phyloP scores from a whole-genome alignment of 1,140 invertebrate genomes.

The Bicyclus anynana region DNA sequence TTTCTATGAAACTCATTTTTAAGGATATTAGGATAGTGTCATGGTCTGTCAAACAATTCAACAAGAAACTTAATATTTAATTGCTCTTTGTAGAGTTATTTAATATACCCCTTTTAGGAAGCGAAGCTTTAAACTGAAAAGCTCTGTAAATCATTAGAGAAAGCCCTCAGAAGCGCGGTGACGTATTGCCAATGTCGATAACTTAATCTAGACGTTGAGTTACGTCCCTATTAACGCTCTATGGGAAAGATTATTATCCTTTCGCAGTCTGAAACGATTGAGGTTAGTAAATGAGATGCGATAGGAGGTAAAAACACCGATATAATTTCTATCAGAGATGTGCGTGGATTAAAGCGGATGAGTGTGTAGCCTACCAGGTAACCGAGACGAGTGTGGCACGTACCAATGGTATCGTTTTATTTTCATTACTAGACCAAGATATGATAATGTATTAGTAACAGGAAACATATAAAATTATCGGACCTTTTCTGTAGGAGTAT shows the following conservation, averaged over 20 bases:
- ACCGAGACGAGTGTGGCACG: too few species aligned
- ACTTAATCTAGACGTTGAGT: constrained; percentile 16
- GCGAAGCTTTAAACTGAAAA: background rate
- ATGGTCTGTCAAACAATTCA: background rate
- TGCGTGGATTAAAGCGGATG: too few species aligned
- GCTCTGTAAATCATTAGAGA: background rate
- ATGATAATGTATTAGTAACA: too few species aligned
- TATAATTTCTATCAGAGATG: too few species aligned
- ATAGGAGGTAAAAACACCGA: constrained; percentile 11
- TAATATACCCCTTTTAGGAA: background rate
- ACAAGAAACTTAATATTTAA: background rate
- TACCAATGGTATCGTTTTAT: too few species aligned
- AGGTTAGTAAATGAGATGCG: constrained; percentile 37
- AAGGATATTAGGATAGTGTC: too few species aligned
- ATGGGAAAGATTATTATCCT: constrained; percentile 33
- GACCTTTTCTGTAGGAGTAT: too few species aligned
- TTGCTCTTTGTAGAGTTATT: background rate
- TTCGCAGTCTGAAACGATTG: constrained; percentile 24
- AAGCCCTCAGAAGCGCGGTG: background rate
- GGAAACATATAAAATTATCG: too few species aligned
- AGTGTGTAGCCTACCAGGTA: too few species aligned
- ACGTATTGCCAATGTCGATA: constrained; percentile 7
- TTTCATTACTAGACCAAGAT: too few species aligned
- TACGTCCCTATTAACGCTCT: constrained; percentile 23
- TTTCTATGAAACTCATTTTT: too few species aligned